Base-by-base conservation (phyloP, 2,888 invertebrate genomes). In the Aphidoletes aphidimyza region DNA sequence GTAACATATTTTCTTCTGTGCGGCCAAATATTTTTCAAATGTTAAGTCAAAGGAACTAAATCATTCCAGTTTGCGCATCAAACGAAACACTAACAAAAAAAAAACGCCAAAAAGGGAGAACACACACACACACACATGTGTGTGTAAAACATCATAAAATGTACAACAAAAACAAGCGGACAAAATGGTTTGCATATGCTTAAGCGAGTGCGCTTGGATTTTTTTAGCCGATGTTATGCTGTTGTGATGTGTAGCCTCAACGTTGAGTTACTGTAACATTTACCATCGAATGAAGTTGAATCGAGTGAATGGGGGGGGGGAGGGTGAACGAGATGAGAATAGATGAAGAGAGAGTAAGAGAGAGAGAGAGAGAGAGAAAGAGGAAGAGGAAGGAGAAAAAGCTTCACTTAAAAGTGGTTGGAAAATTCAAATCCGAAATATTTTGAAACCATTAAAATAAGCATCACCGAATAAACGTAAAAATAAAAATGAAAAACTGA, bases 1-100 rank as follows among this genome's bases (percentile, higher is more conserved):
- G 54, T 54, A 54, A 54, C 54, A 54, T 54, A 54, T 22, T 54
- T 54, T 22, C 54, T 54, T 54, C 54, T 22, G 54, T 14, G n/a
- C 54, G 22, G 54, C 22, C 54, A 22, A 54, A 54, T 22, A 54
- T 54, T 54, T 54, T 54, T 54, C 22, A 22, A 54, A 54, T 54
- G 54, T 22, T 54, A 54, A 54, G 54, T 54, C 54, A 54, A 54
- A 54, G 54, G 22, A 54, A 54, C 54, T 54, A 54, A 54, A 54
- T 54, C 54, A 54, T 54, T 54, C 54, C 54, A 54, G 54, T 54
- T n/a, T 54, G 54, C 54, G 54, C 54, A 54, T 54, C 54, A 54
- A 54, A 54, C 54, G 54, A 54, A 54, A 54, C 54, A 47, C 47
- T 22, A 54, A 54, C 1, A 54, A 14, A 54, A 54, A 54, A 54